Evolutionary conservation across 2,888 invertebrate genomes (phyloP).

Genomic region (Ochlodes sylvanus): DNA sequence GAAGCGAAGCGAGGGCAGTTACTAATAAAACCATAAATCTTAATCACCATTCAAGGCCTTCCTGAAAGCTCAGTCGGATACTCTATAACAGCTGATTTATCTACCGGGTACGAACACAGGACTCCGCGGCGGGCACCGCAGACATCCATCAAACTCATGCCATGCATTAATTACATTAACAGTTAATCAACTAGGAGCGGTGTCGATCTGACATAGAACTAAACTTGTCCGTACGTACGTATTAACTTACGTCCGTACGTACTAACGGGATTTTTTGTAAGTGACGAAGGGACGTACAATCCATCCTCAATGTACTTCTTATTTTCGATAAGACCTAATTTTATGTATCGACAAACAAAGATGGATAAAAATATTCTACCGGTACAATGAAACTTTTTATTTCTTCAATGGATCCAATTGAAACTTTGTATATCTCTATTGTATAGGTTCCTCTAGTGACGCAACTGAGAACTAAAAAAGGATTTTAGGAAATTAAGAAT

Average conservation of each 20-base stretch:
- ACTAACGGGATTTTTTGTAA: not conserved
- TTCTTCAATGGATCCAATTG: too few species aligned
- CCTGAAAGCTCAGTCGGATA: constrained; percentile 21
- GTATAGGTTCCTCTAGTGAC: too few species aligned
- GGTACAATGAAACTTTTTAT: too few species aligned
- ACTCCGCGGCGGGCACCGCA: constrained; percentile 41
- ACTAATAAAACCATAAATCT: constrained; percentile 18
- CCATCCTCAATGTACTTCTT: too few species aligned
- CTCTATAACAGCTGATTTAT: constrained; percentile 29
- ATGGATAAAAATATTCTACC: too few species aligned
- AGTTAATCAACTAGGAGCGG: constrained; percentile 32
- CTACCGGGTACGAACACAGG: constrained; percentile 32
- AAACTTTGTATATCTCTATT: too few species aligned
- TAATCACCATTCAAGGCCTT: constrained; percentile 31
- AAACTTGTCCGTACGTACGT: not conserved
- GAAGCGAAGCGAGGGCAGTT: too few species aligned
- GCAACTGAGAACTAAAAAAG: too few species aligned
- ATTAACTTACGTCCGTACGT: too few species aligned
- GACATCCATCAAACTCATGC: constrained; percentile 45
- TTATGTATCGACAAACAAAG: too few species aligned
- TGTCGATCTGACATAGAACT: constrained; percentile 3
- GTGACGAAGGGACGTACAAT: not conserved
- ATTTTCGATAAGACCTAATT: too few species aligned
- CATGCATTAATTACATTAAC: constrained; percentile 39
- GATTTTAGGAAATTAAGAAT: too few species aligned